Conservation (phyloP, 2,113 vertebrate species). For the Triplophysa tibetana region DNA sequence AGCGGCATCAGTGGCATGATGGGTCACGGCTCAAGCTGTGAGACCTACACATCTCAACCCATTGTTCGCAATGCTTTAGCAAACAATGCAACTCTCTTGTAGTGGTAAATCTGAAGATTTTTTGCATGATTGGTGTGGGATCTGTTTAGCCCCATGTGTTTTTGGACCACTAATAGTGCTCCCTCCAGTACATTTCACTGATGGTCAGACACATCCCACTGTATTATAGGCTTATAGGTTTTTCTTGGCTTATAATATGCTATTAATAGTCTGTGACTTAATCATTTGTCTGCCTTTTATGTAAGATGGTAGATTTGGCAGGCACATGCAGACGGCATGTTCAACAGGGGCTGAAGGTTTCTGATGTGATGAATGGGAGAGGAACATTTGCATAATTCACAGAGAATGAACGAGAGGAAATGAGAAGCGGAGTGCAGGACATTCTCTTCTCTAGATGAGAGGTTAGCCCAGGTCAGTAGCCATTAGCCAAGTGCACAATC, state of each 20-base stretch:
- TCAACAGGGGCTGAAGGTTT: not conserved
- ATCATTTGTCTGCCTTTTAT: not conserved
- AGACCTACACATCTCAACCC: not conserved
- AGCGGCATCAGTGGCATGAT: not conserved
- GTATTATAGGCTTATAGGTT: not conserved
- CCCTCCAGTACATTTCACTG: no score
- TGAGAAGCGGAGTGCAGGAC: not conserved
- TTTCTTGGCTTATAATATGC: no score
- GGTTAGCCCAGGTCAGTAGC: conserved; percentile 45
- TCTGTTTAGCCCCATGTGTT: no score
- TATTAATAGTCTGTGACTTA: conserved; percentile 4
- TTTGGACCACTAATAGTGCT: no score
- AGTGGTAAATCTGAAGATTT: no score
- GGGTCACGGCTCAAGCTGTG: conserved; percentile 3
- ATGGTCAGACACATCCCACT: not conserved
- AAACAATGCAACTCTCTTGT: not conserved
- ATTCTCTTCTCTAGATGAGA: not conserved
- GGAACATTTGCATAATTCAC: conserved; percentile 42
- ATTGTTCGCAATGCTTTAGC: not conserved
- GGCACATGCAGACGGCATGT: not conserved
- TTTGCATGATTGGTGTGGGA: no score
- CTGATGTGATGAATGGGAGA: conserved; percentile 14
- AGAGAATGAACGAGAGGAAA: not conserved
- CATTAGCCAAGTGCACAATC: conserved; percentile 42
- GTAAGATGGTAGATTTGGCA: not conserved